These are phyloP conservation scores for Macrochelys suwanniensis DNA, from an alignment of 2,797 vertebrate genomes.

Conservation along the genomic window DNA sequence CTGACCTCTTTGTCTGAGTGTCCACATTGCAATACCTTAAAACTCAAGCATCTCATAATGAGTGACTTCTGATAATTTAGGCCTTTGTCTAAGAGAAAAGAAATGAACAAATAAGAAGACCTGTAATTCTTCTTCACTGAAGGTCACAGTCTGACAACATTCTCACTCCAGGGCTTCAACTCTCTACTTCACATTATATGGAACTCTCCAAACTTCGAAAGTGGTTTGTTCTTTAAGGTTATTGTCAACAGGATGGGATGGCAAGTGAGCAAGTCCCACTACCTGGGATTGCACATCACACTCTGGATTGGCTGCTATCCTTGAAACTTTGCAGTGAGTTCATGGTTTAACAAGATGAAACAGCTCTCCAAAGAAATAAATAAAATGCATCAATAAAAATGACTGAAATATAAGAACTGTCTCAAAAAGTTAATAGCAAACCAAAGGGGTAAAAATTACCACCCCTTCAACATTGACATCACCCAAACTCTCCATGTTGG, in stretches of 20 bases:
- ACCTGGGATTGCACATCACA: neutral
- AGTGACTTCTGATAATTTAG: neutral
- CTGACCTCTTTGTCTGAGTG: neutral
- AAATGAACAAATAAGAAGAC: neutral
- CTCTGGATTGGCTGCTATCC: neutral
- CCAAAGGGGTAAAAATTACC: neutral
- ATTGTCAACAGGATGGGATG: conserved; percentile 27
- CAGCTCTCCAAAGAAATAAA: neutral
- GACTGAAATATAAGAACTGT: neutral
- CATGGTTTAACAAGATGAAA: neutral
- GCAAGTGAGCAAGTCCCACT: neutral
- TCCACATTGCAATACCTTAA: neutral
- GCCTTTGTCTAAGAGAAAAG: neutral
- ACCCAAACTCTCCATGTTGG: neutral
- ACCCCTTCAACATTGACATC: neutral
- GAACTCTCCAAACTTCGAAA: neutral
- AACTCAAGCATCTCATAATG: neutral
- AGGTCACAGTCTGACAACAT: neutral
- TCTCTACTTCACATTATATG: neutral
- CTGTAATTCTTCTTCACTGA: neutral
- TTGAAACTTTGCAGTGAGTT: neutral
- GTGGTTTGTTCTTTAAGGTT: conserved; percentile 48
- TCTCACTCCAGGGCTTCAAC: neutral
- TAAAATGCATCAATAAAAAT: neutral
- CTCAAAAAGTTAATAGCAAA: neutral